These are phyloP conservation scores for Bimastos eiseni DNA, from an alignment of 2,888 invertebrate genomes.

Conservation along the genomic window DNA sequence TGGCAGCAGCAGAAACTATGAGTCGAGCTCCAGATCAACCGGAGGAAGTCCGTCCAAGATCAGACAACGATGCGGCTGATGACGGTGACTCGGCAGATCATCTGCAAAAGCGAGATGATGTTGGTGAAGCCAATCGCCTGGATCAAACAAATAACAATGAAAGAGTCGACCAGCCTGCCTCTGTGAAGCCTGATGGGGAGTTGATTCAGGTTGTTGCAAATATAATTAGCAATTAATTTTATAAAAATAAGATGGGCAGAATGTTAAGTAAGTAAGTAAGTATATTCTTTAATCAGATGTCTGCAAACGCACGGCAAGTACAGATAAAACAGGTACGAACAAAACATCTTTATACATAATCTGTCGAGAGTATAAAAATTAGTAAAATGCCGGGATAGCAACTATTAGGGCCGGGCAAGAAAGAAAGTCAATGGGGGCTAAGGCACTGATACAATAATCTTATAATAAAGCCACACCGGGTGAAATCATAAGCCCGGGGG, in stretches of 20 bases:
- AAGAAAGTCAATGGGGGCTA: no score
- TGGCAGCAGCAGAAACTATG: background rate
- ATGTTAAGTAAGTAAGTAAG: background rate
- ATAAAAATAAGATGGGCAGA: background rate
- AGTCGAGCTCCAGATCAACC: background rate
- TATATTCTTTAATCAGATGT: no score
- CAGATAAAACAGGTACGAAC: no score
- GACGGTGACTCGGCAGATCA: background rate
- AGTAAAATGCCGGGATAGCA: no score
- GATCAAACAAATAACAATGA: background rate
- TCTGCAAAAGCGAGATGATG: background rate
- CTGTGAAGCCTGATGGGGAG: background rate
- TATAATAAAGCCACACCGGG: no score
- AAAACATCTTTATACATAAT: no score
- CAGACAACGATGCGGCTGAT: background rate
- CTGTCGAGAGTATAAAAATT: no score
- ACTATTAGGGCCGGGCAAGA: no score
- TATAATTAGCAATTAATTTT: background rate
- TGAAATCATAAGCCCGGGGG: no score
- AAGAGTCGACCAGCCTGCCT: background rate
- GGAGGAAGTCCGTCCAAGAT: background rate
- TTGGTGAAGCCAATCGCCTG: background rate
- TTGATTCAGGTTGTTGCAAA: background rate
- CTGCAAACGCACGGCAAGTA: no score
- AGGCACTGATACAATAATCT: no score